Conservation (phyloP, 2,113 vertebrate genomes). For the Halcyon senegalensis region DNA sequence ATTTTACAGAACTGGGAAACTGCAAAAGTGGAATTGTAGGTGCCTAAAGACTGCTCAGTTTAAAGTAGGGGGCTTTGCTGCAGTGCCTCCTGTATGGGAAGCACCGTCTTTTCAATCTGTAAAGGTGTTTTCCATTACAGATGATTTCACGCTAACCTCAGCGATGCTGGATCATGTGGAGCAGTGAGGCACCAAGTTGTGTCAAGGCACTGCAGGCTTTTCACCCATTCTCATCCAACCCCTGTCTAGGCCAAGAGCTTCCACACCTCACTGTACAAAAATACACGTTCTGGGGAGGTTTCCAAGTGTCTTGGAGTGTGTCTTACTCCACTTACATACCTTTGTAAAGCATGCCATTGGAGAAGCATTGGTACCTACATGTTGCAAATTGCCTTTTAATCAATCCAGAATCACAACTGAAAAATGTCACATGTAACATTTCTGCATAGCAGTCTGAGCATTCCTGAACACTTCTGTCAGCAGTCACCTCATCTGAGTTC, state of each 20-base stretch:
- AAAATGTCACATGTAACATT: conserved; percentile 13
- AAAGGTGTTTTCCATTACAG: background rate
- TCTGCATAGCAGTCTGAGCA: conserved; percentile 26
- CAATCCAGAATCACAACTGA: conserved; percentile 20
- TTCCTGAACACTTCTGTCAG: background rate
- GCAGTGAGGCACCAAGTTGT: fast-evolving
- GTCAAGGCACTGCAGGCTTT: background rate
- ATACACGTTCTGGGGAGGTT: background rate
- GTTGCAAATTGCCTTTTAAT: background rate
- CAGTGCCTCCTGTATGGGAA: background rate
- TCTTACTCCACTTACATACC: background rate
- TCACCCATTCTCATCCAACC: background rate
- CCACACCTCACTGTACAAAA: background rate
- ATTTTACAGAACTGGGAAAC: background rate
- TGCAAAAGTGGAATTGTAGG: background rate
- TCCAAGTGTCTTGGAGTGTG: background rate
- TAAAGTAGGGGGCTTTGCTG: background rate
- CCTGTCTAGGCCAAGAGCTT: background rate
- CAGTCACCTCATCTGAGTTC: conserved; percentile 34
- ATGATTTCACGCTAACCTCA: background rate
- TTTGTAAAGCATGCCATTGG: background rate
- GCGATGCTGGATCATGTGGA: background rate
- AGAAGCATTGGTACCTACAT: background rate
- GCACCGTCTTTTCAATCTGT: background rate
- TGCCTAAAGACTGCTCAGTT: background rate